These are phyloP conservation scores for Mycetomoellerius zeteki DNA, from an alignment of 1,140 invertebrate genomes.

Conservation along the genomic window DNA sequence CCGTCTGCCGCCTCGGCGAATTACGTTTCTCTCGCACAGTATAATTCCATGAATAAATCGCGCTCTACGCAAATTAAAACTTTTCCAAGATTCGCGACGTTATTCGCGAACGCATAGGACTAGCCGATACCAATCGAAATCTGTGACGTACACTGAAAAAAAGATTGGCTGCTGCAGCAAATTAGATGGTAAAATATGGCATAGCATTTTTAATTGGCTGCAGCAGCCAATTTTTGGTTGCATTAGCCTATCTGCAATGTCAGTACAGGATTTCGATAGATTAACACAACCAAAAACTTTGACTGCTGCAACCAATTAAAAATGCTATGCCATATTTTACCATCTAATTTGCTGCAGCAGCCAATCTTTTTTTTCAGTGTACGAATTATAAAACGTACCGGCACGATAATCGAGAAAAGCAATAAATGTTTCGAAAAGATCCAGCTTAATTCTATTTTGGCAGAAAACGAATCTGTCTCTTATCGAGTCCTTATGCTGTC, in stretches of 20 bases:
- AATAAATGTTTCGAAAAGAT: neutral
- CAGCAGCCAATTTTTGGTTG: too few relatives aligned
- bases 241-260: too few relatives aligned
- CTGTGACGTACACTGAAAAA: too few relatives aligned
- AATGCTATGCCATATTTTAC: too few relatives aligned
- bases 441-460: constrained; percentile 3
- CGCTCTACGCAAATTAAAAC: constrained; percentile 28
- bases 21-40: constrained; percentile 26
- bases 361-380: too few relatives aligned
- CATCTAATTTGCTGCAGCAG: too few relatives aligned
- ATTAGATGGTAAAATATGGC: too few relatives aligned
- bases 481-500: constrained; percentile 4
- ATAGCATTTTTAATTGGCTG: too few relatives aligned
- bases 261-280: too few relatives aligned
- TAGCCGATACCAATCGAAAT: neutral
- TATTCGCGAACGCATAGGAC: neutral
- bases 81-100: neutral
- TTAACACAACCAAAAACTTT: too few relatives aligned
- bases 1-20: constrained; percentile 3
- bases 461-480: neutral
- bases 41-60: constrained; percentile 63
- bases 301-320: too few relatives aligned
- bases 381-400: neutral
- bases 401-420: neutral
- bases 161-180: too few relatives aligned